A percentile compares a stretch with the other conserved stretches of the same genome.
Conservation (phyloP, 1,140 invertebrate species). For the Plodia interpunctella region DNA sequence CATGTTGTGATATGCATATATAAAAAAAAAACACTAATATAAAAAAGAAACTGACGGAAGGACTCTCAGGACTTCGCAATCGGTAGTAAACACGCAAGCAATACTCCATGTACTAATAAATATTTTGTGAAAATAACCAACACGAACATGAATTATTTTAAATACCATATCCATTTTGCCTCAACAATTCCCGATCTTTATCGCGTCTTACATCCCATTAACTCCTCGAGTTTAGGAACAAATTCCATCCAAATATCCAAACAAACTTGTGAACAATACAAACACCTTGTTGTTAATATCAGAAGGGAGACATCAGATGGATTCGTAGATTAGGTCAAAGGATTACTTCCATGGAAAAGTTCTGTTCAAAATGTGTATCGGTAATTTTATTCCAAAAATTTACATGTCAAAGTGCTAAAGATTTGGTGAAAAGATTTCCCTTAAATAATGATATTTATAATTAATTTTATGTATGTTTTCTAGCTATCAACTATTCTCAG, state of each 20-base stretch:
- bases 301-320: conserved; percentile 11
- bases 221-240: conserved; percentile 36
- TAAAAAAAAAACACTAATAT: too few relatives aligned
- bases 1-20: too few relatives aligned
- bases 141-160: too few relatives aligned
- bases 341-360: neutral
- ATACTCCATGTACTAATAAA: too few relatives aligned
- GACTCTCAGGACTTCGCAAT: too few relatives aligned
- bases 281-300: conserved; percentile 30
- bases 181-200: conserved; percentile 18
- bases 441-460: too few relatives aligned
- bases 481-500: too few relatives aligned
- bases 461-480: too few relatives aligned
- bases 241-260: conserved; percentile 32
- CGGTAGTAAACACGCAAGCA: too few relatives aligned
- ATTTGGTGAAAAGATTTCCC: too few relatives aligned
- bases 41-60: too few relatives aligned
- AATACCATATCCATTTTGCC: conserved; percentile 13
- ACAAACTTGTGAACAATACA: conserved; percentile 29
- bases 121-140: too few relatives aligned
- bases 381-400: neutral
- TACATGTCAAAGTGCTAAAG: neutral
- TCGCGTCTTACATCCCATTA: conserved; percentile 29
- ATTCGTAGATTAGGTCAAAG: conserved; percentile 3
- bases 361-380: neutral